A percentile compares a stretch with the other conserved stretches of the same genome.
Evolutionary conservation across 2,113 vertebrate species (phyloP).

Genomic region (Xiphophorus hellerii): DNA sequence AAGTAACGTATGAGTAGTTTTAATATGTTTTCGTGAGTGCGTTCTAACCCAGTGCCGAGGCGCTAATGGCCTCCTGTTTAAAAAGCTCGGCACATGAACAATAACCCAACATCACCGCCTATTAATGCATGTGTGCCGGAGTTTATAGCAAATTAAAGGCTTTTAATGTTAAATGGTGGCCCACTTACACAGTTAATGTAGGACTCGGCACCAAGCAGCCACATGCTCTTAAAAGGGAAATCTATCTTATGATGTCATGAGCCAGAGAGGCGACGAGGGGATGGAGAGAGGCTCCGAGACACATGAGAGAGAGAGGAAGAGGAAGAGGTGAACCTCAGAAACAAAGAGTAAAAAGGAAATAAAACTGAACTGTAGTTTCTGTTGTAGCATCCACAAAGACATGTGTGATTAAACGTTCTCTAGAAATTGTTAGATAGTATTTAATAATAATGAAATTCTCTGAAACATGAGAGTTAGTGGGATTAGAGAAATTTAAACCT

Average conservation of each 20-base stretch:
- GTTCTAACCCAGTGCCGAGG: constrained; percentile 61
- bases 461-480: background rate
- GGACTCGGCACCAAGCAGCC: constrained; percentile 76
- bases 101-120: constrained; percentile 71
- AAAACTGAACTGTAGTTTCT: constrained; percentile 4
- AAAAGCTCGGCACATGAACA: constrained; percentile 73
- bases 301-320: constrained; percentile 24
- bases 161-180: constrained; percentile 81
- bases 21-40: constrained; percentile 62
- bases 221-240: constrained; percentile 79
- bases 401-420: background rate
- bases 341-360: constrained; percentile 10
- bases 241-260: constrained; percentile 84
- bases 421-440: background rate
- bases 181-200: constrained; percentile 79
- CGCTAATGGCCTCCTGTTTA: constrained; percentile 75
- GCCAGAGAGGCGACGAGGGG: constrained; percentile 40
- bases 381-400: background rate
- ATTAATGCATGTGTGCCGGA: constrained; percentile 76
- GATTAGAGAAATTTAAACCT: no score
- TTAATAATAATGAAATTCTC: background rate
- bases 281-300: constrained; percentile 20
- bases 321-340: background rate
- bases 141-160: constrained; percentile 84
- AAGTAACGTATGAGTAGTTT: constrained; percentile 65